Evolutionary conservation across 2,797 vertebrate species (phyloP), one percentile per base, ranked within the genome.

Genomic region (Molossus molossus): DNA sequence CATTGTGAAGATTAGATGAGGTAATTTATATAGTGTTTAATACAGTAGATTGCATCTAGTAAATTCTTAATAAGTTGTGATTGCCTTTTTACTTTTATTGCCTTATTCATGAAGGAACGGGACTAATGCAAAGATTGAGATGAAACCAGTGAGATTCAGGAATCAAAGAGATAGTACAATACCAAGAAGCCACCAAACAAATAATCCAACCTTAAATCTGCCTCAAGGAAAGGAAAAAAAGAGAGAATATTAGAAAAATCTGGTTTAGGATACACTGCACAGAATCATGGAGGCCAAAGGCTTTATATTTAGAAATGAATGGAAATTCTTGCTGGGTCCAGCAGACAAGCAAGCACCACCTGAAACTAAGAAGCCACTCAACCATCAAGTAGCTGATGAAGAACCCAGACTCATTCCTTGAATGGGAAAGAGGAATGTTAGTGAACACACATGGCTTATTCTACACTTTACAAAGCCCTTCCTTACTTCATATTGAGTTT

Each of bases 61-160:
- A 95, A 88, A 72, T 87, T 23, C 11, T 87, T 29, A 58, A 3
- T 87, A 90, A 93, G 5, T 83, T 75, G 21, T 55, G 69, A 27
- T 90, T 45, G 62, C 23, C 33, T 75, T 92, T 94, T 86, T 77
- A 45, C 20, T 94, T 89, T 90, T 83, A 73, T 83, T 90, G 11
- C n/a, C 27, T 85, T 57, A 57, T 65, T 76, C 6, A 69, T 80
- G 40, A 77, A 92, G 10, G 55, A 69, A 85, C 29, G 21, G 6
- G 75, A 67, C 23, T 93, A 48, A 72, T 67, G 25, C 40, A 75
- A 92, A 72, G 48, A 58, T 37, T 69, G 53, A 65, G 58, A 50
- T 69, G 12, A 12, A n/a, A 37, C 9, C n/a, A 90, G 15, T 83
- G 25, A 94, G 21, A 77, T 23, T 92, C 14, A 65, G 53, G 82